Evolutionary conservation across 2,113 vertebrate species (phyloP), one percentile per base, ranked within the genome.

Genomic region (Pterocles orientalis): DNA sequence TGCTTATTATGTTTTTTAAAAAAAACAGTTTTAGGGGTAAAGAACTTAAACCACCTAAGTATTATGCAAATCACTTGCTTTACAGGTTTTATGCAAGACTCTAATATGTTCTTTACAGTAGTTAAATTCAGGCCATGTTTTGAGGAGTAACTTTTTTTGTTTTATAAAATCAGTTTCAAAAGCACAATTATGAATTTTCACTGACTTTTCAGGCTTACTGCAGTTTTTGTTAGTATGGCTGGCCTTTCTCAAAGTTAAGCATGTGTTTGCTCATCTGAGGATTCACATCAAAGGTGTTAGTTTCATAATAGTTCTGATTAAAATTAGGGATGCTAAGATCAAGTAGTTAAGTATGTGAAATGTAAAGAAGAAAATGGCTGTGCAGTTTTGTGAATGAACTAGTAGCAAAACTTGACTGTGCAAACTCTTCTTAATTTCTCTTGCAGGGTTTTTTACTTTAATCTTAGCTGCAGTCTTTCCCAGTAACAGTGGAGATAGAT

Each of bases 401-500:
- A 18, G 9, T 78, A 77, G 14, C 33, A 62, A 47, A 94, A 36
- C 13, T 82, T 75, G 18, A 16, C 82, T 94, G 21, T 80, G 33
- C 68, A 62, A 95, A 81, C n/a, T 58, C 68, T 80, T 83, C 80
- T 81, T 47, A 70, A 84, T 71, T 83, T 85, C 91, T 88, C 65
- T 70, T 72, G 48, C 95, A 99, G 99, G 99, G 57, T 98, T 99
- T 83, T 99, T 99, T 91, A 99, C 99, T 5, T 98, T 99, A 96
- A 99, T 99, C 89, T 96, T 99, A 90, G 98, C 99, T 50, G 98
- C 99, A 89, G 98, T 99, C 93, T 99, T 99, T 97, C 99, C 99
- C 83, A 99, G 99, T 96, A 99, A 99, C 98, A 99, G 99, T 97
- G 99, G 98, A 57, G 99, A 99, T 92, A 98, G 99, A 8, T 99